Base-by-base conservation (phyloP, 1,140 invertebrate genomes). In the Tachypleus tridentatus region DNA sequence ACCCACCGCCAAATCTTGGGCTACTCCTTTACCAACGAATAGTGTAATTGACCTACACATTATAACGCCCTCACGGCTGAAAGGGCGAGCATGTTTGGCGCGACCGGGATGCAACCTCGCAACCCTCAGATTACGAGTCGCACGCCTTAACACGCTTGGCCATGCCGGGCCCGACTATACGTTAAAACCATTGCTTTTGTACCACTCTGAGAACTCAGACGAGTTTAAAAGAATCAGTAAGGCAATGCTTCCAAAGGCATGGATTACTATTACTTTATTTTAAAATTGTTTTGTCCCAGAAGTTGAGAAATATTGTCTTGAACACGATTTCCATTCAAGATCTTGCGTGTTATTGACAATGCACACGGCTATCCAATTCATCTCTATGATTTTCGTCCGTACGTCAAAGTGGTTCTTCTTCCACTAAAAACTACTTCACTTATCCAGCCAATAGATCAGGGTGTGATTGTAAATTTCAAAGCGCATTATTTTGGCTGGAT, bases 161-260 rank as follows among this genome's bases (percentile, higher is more conserved):
- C n/a, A n/a, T n/a, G n/a, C n/a, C n/a, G n/a, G n/a, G n/a, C n/a
- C n/a, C n/a, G 29, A 29, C 71, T 73, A 66, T 49, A 75, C 75
- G 53, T 63, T 78, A 50, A 79, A 80, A 71, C 76, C 76, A 57
- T 63, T 80, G 60, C 65, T 79, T 49, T 72, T 81, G 57, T 75
- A 80, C 72, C 70, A 72, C 62, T 75, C 72, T 51, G 67, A 75
- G 71, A 69, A 54, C 62, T 67, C 66, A 10, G 69, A 74, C 68
- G 70, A 74, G 5, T 70, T 80, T 61, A 79, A 79, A 72, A 72
- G 72, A 63, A 67, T 72, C 62, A 61, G 69, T 65, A 74, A 76
- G 67, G 62, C 66, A 68, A 59, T 70, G 51, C 72, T 79, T 72
- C 72, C 70, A 67, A 77, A 76, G 70, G 74, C 74, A 11, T 78